phyloP scores from a whole-genome alignment of 2,888 invertebrate genomes.

The Sarcophaga carnaria region DNA sequence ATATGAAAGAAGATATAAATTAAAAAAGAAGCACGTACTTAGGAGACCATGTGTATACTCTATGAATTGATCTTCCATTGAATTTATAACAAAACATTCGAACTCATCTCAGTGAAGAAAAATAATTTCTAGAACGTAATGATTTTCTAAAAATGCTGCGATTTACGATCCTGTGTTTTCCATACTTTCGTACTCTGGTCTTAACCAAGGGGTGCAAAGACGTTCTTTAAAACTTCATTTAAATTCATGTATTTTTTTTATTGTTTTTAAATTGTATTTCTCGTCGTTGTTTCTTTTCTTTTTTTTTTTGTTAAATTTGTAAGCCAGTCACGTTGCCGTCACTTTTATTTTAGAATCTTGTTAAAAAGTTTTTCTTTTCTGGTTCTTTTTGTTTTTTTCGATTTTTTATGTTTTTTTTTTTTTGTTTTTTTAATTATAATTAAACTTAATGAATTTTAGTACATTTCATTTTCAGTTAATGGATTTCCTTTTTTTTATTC shows the following conservation, averaged over 20 bases:
- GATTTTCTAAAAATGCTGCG: no score
- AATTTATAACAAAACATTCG: no score
- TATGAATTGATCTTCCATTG: no score
- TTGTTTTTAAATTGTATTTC: slow-evolving; percentile 31
- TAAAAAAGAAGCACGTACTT: no score
- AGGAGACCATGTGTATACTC: no score
- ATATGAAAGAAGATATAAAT: no score
- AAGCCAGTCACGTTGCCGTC: slow-evolving; percentile 29
- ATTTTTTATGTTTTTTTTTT: neutral
- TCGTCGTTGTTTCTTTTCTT: neutral
- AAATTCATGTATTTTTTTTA: neutral
- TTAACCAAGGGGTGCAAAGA: no score
- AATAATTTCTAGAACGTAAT: no score
- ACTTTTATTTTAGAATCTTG: slow-evolving; percentile 48
- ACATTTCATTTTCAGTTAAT: slow-evolving; percentile 12
- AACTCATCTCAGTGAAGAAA: no score
- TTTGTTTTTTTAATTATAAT: slow-evolving; percentile 15
- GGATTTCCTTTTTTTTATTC: slow-evolving; percentile 5
- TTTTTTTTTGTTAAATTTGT: slow-evolving; percentile 6
- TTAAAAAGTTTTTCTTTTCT: slow-evolving; percentile 40
- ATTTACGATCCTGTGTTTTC: no score
- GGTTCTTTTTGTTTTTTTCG: neutral
- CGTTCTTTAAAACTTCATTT: no score
- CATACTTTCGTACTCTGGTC: no score
- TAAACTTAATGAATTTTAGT: slow-evolving; percentile 34